Conservation (phyloP, 2,888 invertebrate genomes). For the Automeris io region DNA sequence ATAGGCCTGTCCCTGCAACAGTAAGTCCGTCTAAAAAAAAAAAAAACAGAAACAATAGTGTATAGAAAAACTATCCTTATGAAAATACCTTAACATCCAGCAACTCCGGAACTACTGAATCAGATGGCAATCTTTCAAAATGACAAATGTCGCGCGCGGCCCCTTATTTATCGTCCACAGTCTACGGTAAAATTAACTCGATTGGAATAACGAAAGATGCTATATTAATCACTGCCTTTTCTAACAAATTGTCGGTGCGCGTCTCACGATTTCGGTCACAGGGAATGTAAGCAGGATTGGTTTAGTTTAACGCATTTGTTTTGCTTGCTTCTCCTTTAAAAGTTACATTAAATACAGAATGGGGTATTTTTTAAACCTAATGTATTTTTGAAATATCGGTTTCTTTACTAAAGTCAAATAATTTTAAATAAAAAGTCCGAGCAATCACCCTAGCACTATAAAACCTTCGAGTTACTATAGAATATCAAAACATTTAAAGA, state of each 20-base stretch:
- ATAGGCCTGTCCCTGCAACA: too few relatives aligned
- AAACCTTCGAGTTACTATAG: too few relatives aligned
- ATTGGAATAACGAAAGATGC: conserved; percentile 57
- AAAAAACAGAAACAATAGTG: too few relatives aligned
- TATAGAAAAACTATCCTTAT: not conserved
- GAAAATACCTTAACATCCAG: conserved; percentile 4
- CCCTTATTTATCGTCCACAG: conserved; percentile 50
- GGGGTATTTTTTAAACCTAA: too few relatives aligned
- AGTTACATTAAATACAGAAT: too few relatives aligned
- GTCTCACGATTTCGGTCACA: conserved; percentile 35
- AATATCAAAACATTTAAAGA: too few relatives aligned
- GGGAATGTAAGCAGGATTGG: conserved; percentile 20
- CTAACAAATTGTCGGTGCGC: conserved; percentile 58
- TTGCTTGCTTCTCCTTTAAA: conserved; percentile 20
- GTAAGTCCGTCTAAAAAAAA: too few relatives aligned
- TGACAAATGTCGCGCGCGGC: conserved; percentile 46
- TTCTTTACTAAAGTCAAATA: too few relatives aligned
- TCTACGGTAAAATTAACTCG: conserved; percentile 57
- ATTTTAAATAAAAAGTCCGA: too few relatives aligned
- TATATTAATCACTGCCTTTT: conserved; percentile 57
- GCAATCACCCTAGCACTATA: too few relatives aligned
- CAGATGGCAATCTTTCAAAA: conserved; percentile 62
- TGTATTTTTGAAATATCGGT: too few relatives aligned
- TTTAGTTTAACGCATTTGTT: conserved; percentile 17
- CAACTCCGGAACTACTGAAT: conserved; percentile 45